Conservation (phyloP, 2,113 vertebrate species). For the rat (Rattus norvegicus) region GRCr8 NC_086028.1:82196501-82197000, state of each 20-base stretch:
- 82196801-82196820: slow-evolving; percentile 41
- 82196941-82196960: slow-evolving; percentile 18
- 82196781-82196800: slow-evolving; percentile 35
- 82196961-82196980: background rate
- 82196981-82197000: background rate
- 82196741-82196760: background rate
- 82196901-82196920: background rate
- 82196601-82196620: slow-evolving; percentile 73
- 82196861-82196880: background rate
- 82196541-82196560: slow-evolving; percentile 67
- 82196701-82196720: slow-evolving; percentile 46
- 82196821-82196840: background rate
- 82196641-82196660: slow-evolving; percentile 64
- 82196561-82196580: slow-evolving; percentile 77
- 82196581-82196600: slow-evolving; percentile 77
- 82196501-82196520: slow-evolving; percentile 56
- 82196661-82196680: slow-evolving; percentile 51
- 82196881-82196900: background rate
- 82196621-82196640: slow-evolving; percentile 67
- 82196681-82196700: slow-evolving; percentile 57
- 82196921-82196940: background rate
- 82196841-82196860: background rate
- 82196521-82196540: slow-evolving; percentile 16
- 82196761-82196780: slow-evolving; percentile 41
- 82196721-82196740: slow-evolving; percentile 20